Conservation (phyloP, 1,140 invertebrate genomes). For the Philopotamus ludificatus region DNA sequence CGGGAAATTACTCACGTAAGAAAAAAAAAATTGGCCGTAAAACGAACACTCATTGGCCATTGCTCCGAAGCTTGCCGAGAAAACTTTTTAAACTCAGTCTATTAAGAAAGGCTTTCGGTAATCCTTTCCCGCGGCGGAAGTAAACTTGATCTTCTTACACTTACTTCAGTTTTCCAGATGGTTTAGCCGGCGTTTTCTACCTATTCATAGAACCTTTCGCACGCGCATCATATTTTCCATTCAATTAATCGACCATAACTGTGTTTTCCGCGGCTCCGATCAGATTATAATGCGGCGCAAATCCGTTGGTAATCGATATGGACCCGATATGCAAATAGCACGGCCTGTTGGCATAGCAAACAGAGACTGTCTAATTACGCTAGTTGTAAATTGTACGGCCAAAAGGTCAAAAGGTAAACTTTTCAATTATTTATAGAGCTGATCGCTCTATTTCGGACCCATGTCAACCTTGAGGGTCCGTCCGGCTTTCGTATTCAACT, state of each 20-base stretch:
- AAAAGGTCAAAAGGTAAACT: conserved; percentile 10
- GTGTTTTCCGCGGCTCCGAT: too few species aligned
- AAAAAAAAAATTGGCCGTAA: background rate
- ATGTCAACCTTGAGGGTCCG: conserved; percentile 4
- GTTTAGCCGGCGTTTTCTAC: too few species aligned
- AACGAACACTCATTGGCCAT: conserved; percentile 1
- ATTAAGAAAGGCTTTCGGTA: conserved; percentile 31
- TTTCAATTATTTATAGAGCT: conserved; percentile 20
- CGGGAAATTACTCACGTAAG: conserved; percentile 25
- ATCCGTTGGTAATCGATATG: too few species aligned
- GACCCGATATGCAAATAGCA: too few species aligned
- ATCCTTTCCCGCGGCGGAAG: conserved; percentile 23
- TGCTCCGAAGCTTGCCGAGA: background rate
- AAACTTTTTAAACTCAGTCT: conserved; percentile 35
- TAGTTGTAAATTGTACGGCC: too few species aligned
- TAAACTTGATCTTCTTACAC: conserved; percentile 27
- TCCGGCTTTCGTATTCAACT: too few species aligned
- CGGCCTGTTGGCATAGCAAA: too few species aligned
- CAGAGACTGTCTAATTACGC: too few species aligned
- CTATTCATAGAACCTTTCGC: too few species aligned
- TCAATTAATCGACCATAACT: too few species aligned
- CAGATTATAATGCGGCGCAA: too few species aligned
- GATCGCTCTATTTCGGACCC: conserved; percentile 13
- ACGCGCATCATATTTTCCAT: too few species aligned
- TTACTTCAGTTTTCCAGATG: conserved; percentile 1